Percentiles rank a stretch among this genome's conserved stretches.
Evolutionary conservation across 2,797 vertebrate genomes (phyloP).

Genomic region (Linurgus olivaceus): DNA sequence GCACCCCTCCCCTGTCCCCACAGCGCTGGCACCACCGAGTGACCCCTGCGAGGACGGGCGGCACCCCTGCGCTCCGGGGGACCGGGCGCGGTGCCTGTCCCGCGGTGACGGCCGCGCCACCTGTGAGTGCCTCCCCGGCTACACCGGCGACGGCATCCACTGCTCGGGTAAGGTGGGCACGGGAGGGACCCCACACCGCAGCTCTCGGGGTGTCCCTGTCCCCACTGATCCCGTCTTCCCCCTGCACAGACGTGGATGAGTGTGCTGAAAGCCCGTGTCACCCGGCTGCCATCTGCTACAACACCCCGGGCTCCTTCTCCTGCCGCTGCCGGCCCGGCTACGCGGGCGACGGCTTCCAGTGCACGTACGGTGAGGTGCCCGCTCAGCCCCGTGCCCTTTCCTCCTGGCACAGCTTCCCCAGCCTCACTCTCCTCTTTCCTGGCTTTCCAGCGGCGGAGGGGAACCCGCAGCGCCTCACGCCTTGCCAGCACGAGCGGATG

Average conservation of each 20-base stretch:
- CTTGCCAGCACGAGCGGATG: background rate
- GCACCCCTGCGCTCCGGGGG: conserved; percentile 51
- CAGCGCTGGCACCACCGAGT: background rate
- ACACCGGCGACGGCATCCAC: conserved; percentile 31
- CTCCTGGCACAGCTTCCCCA: accelerated
- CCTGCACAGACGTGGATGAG: conserved; percentile 82
- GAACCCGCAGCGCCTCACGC: background rate
- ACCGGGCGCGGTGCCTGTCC: conserved; percentile 64
- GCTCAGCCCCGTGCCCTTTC: accelerated
- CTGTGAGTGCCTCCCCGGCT: conserved; percentile 74
- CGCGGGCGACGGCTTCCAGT: conserved; percentile 85
- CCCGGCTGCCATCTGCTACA: conserved; percentile 79
- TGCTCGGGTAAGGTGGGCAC: background rate
- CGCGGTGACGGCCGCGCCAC: background rate
- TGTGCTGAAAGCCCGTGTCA: conserved; percentile 84
- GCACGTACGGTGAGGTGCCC: conserved; percentile 73
- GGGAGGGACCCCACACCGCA: accelerated
- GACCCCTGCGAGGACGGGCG: conserved; percentile 72
- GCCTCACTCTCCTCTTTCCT: background rate
- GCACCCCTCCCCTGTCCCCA: conserved; percentile 53
- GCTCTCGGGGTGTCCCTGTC: accelerated
- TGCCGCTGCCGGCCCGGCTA: conserved; percentile 83
- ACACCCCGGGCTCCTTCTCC: conserved; percentile 83
- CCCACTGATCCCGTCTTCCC: background rate
- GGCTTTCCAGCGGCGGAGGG: background rate